Evolutionary conservation across 2,113 vertebrate genomes (phyloP).

Genomic region (Tachuris rubrigastra): DNA sequence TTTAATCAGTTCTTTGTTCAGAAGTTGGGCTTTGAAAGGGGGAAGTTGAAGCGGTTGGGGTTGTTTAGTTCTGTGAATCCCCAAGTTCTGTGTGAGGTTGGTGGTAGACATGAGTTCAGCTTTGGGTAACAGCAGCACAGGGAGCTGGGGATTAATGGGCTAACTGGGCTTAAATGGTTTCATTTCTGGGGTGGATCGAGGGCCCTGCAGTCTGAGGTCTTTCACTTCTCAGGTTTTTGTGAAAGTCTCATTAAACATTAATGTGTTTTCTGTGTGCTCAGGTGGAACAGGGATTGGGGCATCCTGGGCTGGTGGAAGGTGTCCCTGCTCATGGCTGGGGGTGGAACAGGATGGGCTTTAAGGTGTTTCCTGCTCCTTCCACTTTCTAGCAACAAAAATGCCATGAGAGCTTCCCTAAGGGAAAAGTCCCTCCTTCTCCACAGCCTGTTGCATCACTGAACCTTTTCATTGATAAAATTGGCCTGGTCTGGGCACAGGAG

Average conservation of each 20-base stretch:
- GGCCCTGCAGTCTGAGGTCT: not conserved
- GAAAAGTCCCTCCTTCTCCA: not conserved
- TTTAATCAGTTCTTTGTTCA: not conserved
- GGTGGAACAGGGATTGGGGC: not conserved
- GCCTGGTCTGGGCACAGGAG: not conserved
- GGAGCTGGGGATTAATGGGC: not conserved
- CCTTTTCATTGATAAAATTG: not conserved
- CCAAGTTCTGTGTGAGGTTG: not conserved
- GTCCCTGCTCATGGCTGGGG: not conserved
- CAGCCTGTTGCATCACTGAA: fast-evolving
- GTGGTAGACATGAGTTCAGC: not conserved
- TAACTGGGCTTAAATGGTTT: not conserved
- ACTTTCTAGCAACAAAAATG: fast-evolving
- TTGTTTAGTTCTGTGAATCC: not conserved
- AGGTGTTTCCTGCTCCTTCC: not conserved
- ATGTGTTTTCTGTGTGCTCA: not conserved
- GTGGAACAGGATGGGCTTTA: not conserved
- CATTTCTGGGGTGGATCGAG: not conserved
- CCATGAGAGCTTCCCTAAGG: not conserved
- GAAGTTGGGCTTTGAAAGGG: not conserved
- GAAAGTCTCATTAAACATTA: not conserved
- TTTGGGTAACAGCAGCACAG: fast-evolving
- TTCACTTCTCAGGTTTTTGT: not conserved
- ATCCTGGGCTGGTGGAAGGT: fast-evolving
- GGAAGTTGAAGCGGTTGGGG: not conserved